phyloP scores from a whole-genome alignment of 2,888 invertebrate species.

The Netelia fuscicornis region DNA sequence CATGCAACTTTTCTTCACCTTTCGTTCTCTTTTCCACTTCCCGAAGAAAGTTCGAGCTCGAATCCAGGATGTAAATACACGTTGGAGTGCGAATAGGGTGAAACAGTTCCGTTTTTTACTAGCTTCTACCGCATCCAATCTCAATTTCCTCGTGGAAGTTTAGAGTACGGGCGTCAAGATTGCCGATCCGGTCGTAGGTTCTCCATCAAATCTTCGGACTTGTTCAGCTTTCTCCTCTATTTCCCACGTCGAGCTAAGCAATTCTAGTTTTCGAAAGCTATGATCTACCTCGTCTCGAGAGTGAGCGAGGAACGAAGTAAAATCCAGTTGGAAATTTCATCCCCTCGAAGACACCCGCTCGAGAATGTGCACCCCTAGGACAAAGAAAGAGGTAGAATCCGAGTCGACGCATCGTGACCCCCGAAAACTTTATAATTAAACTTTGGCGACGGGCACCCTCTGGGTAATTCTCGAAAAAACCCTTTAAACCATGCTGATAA shows the following conservation, averaged over 20 bases:
- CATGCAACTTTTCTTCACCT: conserved; percentile 27
- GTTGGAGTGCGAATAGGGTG: conserved; percentile 38
- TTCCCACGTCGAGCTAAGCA: conserved; percentile 5
- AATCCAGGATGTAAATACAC: conserved; percentile 30
- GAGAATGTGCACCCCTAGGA: neutral
- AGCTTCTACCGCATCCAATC: conserved; percentile 76
- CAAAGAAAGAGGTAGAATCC: neutral
- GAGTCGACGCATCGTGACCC: neutral
- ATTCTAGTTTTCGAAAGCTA: conserved; percentile 5
- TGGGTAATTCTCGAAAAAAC: neutral
- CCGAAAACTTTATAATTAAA: conserved; percentile 22
- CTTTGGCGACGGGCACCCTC: conserved; percentile 7
- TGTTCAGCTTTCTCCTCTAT: neutral
- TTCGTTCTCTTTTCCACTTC: conserved; percentile 36
- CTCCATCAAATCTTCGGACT: conserved; percentile 69
- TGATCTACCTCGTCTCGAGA: neutral
- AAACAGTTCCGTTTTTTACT: conserved; percentile 35
- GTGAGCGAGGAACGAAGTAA: neutral
- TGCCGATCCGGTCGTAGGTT: conserved; percentile 58
- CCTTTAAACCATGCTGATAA: conserved; percentile 4
- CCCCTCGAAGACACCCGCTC: neutral
- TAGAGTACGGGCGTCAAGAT: conserved; percentile 65
- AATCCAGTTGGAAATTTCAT: neutral
- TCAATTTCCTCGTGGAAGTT: conserved; percentile 75
- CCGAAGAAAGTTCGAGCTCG: conserved; percentile 50